These are phyloP conservation scores for Riptortus pedestris DNA, from an alignment of 1,140 invertebrate species.

Conservation along the genomic window DNA sequence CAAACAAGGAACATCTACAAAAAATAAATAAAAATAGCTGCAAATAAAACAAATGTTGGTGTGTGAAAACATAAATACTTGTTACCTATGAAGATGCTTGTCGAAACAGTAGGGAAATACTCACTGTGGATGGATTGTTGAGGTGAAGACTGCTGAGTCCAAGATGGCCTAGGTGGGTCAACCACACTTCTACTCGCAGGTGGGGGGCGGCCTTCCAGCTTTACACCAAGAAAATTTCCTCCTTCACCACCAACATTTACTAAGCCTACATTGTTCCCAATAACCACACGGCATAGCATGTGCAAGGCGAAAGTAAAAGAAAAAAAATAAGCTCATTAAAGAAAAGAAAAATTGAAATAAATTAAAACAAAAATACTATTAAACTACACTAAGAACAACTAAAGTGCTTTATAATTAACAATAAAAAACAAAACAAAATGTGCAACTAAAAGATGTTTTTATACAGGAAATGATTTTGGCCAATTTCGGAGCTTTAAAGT, in stretches of 20 bases:
- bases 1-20: too few species aligned
- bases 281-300: constrained; percentile 7
- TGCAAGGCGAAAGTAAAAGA: constrained; percentile 1
- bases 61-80: too few species aligned
- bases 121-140: not conserved
- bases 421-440: not conserved
- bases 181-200: not conserved
- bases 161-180: not conserved
- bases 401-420: not conserved
- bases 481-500: too few species aligned
- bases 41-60: too few species aligned
- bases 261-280: constrained; percentile 25
- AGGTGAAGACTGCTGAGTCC: not conserved
- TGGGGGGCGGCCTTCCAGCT: constrained; percentile 18
- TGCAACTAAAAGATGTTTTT: too few species aligned
- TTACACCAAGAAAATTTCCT: not conserved
- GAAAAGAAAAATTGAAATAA: constrained; percentile 12
- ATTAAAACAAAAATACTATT: constrained; percentile 1
- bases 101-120: too few species aligned
- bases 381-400: constrained; percentile 3
- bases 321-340: constrained; percentile 14
- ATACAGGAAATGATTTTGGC: too few species aligned
- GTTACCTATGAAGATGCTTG: too few species aligned
- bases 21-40: too few species aligned
- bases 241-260: constrained; percentile 24